phyloP scores from a whole-genome alignment of 2,113 vertebrate species.

The Gyps fulvus region DNA sequence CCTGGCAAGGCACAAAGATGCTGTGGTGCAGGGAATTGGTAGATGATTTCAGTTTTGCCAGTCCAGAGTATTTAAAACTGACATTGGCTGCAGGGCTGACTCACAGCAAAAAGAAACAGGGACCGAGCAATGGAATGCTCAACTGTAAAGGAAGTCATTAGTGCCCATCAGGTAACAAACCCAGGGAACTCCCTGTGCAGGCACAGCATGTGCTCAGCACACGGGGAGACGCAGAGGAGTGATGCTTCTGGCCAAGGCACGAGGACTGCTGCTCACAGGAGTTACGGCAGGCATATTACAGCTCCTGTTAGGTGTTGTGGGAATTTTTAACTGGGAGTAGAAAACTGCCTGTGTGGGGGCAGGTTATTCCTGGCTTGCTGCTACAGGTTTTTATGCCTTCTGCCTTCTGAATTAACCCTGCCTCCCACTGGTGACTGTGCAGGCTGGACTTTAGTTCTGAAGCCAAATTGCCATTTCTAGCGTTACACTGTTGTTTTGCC shows the following conservation, averaged over 20 bases:
- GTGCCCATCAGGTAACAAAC: neutral
- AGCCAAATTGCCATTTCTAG: neutral
- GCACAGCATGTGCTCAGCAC: neutral
- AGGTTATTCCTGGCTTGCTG: neutral
- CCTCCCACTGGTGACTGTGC: neutral
- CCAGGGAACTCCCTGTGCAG: neutral
- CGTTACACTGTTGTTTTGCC: neutral
- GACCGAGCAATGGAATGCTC: neutral
- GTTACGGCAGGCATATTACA: neutral
- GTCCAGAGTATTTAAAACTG: neutral
- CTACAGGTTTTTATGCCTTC: neutral
- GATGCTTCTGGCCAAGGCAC: neutral
- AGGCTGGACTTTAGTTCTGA: neutral
- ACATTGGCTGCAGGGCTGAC: neutral
- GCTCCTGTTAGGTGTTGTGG: neutral
- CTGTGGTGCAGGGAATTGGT: neutral
- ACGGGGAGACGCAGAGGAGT: rapidly evolving
- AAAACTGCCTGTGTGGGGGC: neutral
- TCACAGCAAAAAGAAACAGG: neutral
- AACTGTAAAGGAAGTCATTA: neutral
- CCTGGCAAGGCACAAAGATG: neutral
- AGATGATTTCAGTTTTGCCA: neutral
- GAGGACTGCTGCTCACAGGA: neutral
- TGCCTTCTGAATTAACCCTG: neutral
- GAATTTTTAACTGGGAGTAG: neutral